Base-by-base conservation (phyloP, 2,888 invertebrate genomes). In the Pocota personata region DNA sequence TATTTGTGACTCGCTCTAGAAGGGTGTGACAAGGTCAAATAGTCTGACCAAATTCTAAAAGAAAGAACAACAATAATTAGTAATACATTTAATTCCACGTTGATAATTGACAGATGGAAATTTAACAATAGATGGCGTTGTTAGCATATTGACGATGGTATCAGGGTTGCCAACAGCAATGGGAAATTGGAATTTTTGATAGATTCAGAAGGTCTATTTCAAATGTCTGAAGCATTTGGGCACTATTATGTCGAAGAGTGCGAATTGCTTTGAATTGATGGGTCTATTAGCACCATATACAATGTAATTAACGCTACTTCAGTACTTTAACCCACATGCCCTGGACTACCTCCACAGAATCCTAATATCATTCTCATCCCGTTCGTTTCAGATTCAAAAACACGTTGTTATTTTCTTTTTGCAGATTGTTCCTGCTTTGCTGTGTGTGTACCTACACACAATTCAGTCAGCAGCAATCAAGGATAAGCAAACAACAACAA, bases 401-500 rank as follows among this genome's bases (percentile, higher is more conserved):
- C 37, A 37, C 12, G 10, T n/a, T 12, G 6, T n/a, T 35, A n/a
- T 27, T 52, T 27, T 2, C 19, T n/a, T 37, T 52, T 5, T 0
- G 21, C 10, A 55, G 37, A 24, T 19, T 24, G 1, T 12, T 62
- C 3, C 27, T 46, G 0, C n/a, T 6, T n/a, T 7, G 10, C 30
- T 10, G 4, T 30, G 24, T 12, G 8, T 55, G 2, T 30, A 43
- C 48, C 30, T 46, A 50, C 48, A 72, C 35, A 7, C 24, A 66
- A 57, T 46, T 69, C 55, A 37, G 16, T 52, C 12, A 46, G n/a
- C 30, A 69, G 19, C 52, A 60, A 50, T 55, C 35, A 60, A 80
- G 52, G 48, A 46, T 32, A 79, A 57, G 48, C 46, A 80, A 80
- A 75, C 46, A 69, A 76, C 60, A 67, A 43, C 52, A n/a, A n/a